Conservation (phyloP, 2,888 invertebrate genomes). For the Neoitamus cyanurus region DNA sequence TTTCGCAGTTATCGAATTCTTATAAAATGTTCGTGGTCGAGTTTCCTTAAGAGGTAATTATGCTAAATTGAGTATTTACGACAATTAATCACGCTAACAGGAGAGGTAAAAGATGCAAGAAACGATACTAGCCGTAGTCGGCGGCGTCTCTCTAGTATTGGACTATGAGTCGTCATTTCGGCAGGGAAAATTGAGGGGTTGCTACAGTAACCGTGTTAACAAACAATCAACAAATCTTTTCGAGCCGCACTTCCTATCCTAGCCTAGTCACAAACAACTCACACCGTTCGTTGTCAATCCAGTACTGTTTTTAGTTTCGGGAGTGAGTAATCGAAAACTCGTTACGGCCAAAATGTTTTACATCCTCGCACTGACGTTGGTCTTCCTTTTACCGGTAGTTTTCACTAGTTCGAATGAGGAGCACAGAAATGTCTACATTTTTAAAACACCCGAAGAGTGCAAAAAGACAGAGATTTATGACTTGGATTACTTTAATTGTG, state of each 20-base stretch:
- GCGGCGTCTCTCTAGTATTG: not conserved
- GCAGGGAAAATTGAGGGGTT: not conserved
- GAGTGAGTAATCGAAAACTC: not conserved
- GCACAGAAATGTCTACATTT: not conserved
- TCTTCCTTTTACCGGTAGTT: slow-evolving; percentile 29
- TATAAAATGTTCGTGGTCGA: not conserved
- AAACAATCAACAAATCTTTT: not conserved
- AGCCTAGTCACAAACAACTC: not conserved
- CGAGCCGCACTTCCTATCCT: not conserved
- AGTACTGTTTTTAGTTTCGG: not conserved
- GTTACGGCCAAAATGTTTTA: not conserved
- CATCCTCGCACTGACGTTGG: not conserved
- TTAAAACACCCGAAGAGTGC: slow-evolving; percentile 59
- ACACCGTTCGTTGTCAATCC: not conserved
- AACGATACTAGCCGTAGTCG: not conserved
- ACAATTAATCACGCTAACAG: not conserved
- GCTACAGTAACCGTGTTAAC: not conserved
- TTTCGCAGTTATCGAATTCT: not conserved
- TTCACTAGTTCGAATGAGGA: not conserved
- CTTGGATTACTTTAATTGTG: slow-evolving; percentile 67
- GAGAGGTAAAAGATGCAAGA: not conserved
- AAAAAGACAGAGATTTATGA: slow-evolving; percentile 68
- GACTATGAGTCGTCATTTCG: no score
- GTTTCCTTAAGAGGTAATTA: not conserved
- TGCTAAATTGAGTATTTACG: not conserved